These are phyloP conservation scores for Cheilosia scutellata DNA, from an alignment of 2,888 invertebrate species.

Conservation along the genomic window DNA sequence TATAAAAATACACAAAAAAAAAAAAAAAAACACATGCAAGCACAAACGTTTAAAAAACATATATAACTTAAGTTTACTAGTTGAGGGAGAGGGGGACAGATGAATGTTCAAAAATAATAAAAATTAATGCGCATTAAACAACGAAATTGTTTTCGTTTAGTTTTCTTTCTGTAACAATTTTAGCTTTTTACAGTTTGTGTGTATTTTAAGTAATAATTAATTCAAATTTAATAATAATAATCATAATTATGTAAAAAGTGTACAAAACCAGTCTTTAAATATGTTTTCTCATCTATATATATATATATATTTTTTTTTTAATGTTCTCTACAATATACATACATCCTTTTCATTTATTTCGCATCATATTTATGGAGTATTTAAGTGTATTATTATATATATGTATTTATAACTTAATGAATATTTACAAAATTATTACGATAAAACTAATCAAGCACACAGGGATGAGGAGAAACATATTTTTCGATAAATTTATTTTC, in stretches of 20 bases:
- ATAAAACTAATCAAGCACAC: constrained; percentile 64
- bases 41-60: constrained; percentile 32
- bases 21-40: constrained; percentile 63
- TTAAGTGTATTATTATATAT: constrained; percentile 46
- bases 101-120: neutral
- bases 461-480: constrained; percentile 26
- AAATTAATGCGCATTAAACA: constrained; percentile 14
- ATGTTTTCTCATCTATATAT: constrained; percentile 67
- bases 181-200: constrained; percentile 62
- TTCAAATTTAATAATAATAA: constrained; percentile 75
- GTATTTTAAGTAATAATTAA: constrained; percentile 70
- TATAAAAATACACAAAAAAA: constrained; percentile 55
- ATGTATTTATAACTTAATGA: constrained; percentile 53
- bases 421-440: constrained; percentile 69
- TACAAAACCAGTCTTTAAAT: constrained; percentile 77
- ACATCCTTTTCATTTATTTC: constrained; percentile 41
- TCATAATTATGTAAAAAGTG: constrained; percentile 77
- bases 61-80: constrained; percentile 23
- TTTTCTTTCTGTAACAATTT: constrained; percentile 52
- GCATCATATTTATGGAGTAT: constrained; percentile 66
- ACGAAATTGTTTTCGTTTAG: constrained; percentile 11
- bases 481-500: constrained; percentile 45
- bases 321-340: constrained; percentile 63
- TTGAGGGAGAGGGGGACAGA: neutral
- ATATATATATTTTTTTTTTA: constrained; percentile 45